Evolutionary conservation across 1,140 invertebrate genomes (phyloP).

Genomic region (Drosophila bocki): DNA sequence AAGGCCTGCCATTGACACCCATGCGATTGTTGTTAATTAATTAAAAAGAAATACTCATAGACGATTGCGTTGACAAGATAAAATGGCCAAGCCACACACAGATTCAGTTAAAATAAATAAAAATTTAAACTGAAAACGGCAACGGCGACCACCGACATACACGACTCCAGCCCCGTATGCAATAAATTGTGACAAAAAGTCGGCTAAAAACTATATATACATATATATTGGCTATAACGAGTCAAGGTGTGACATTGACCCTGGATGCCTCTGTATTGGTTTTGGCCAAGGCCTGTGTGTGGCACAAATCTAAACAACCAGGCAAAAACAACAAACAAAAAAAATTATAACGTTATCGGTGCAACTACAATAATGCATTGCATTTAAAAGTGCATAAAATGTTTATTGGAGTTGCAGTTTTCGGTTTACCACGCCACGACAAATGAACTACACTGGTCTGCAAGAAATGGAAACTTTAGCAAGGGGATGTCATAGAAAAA

Average conservation of each 20-base stretch:
- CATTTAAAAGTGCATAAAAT: slow-evolving; percentile 81
- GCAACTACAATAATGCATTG: slow-evolving; percentile 64
- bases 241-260: slow-evolving; percentile 81
- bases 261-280: slow-evolving; percentile 40
- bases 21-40: slow-evolving; percentile 80
- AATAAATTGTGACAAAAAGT: slow-evolving; percentile 77
- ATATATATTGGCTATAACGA: slow-evolving; percentile 56
- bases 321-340: slow-evolving; percentile 8
- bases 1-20: slow-evolving; percentile 71
- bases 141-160: slow-evolving; percentile 7
- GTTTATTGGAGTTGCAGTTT: slow-evolving; percentile 61
- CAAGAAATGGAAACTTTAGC: neutral
- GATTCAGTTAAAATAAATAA: slow-evolving; percentile 49
- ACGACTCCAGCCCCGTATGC: slow-evolving; percentile 48
- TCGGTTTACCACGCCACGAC: slow-evolving; percentile 45
- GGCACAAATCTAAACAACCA: slow-evolving; percentile 57
- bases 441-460: slow-evolving; percentile 58
- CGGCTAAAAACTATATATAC: slow-evolving; percentile 52
- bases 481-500: neutral
- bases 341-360: slow-evolving; percentile 55
- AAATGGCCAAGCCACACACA: slow-evolving; percentile 59
- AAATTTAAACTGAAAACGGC: slow-evolving; percentile 36
- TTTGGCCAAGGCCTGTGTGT: slow-evolving; percentile 43
- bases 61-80: slow-evolving; percentile 81
- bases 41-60: slow-evolving; percentile 73